Conservation (phyloP, 2,797 vertebrate genomes). For the Tapirus indicus region DNA sequence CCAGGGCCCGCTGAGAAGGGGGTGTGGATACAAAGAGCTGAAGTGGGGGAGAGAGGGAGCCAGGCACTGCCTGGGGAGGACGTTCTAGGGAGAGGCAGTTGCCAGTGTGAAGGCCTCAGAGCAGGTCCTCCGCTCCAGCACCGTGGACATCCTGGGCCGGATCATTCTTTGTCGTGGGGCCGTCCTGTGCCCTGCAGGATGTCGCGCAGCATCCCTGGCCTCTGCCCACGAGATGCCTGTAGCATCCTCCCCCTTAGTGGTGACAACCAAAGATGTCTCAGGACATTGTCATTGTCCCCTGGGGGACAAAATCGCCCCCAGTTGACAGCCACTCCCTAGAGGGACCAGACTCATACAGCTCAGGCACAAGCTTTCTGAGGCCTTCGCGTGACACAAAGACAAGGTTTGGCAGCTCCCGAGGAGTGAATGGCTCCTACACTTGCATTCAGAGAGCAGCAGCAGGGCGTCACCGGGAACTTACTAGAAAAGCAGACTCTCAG, state of each 20-base stretch:
- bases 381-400: fast-evolving
- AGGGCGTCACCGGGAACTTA: neutral
- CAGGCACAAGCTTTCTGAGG: neutral
- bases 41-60: no score
- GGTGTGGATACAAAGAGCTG: no score
- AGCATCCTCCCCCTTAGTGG: neutral
- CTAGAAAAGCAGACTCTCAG: neutral
- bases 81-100: neutral
- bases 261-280: neutral
- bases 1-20: no score
- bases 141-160: neutral
- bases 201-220: neutral
- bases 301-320: neutral
- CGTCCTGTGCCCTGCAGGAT: no score
- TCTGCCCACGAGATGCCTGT: neutral
- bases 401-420: no score
- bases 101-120: neutral
- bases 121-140: no score
- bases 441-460: neutral
- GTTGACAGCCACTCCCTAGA: neutral
- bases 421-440: fast-evolving
- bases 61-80: neutral
- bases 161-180: neutral
- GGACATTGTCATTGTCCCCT: no score
- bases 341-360: neutral